Evolutionary conservation across 2,797 vertebrate genomes (phyloP).

Genomic region (Cyclura pinguis): DNA sequence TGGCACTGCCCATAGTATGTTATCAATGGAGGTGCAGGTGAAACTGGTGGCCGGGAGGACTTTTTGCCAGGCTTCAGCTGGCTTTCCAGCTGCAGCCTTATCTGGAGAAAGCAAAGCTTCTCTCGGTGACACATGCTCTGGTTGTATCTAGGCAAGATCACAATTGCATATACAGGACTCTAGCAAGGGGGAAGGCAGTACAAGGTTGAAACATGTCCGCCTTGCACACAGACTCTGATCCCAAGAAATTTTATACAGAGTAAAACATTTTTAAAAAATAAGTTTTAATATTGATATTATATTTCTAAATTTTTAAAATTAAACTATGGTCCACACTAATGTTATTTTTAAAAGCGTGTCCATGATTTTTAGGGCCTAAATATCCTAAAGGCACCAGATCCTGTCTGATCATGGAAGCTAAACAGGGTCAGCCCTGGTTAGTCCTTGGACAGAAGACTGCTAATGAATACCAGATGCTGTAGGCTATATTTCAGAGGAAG

Average conservation of each 20-base stretch:
- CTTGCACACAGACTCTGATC: not conserved
- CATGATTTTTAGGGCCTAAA: too few relatives aligned
- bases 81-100: not conserved
- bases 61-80: not conserved
- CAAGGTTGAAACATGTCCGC: not conserved
- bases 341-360: not conserved
- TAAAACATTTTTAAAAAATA: too few relatives aligned
- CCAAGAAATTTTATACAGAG: not conserved
- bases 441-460: too few relatives aligned
- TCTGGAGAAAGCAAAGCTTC: not conserved
- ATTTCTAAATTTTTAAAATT: not conserved
- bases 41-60: not conserved
- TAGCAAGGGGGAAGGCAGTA: not conserved
- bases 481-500: too few relatives aligned
- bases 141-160: not conserved
- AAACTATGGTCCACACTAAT: not conserved
- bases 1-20: not conserved
- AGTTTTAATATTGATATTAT: not conserved
- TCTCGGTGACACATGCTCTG: not conserved
- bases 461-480: too few relatives aligned
- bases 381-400: too few relatives aligned
- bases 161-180: not conserved
- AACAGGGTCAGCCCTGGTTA: too few relatives aligned
- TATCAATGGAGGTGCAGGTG: not conserved
- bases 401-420: too few relatives aligned